These are phyloP conservation scores for Ditylenchus dipsaci DNA, from an alignment of 1,140 invertebrate species.

Conservation along the genomic window DNA sequence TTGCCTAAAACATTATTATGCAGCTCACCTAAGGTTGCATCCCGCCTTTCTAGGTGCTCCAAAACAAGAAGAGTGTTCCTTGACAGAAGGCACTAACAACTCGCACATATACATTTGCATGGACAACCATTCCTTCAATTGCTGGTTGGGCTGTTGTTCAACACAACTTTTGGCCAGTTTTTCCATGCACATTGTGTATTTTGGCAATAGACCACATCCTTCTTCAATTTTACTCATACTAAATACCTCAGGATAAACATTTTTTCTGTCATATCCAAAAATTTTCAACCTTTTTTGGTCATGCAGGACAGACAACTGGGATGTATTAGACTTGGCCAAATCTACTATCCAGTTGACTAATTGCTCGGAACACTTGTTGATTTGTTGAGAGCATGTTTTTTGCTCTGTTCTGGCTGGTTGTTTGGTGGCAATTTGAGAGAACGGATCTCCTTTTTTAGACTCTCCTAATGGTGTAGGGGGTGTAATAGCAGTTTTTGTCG, in stretches of 20 bases:
- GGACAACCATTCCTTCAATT: slow-evolving; percentile 23
- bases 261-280: background rate
- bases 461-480: background rate
- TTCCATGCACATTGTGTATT: slow-evolving; percentile 42
- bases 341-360: slow-evolving; percentile 17
- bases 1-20: too few relatives aligned
- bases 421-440: slow-evolving; percentile 6
- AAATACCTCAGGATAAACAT: background rate
- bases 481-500: background rate
- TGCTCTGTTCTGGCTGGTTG: background rate
- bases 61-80: slow-evolving; percentile 47
- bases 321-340: background rate
- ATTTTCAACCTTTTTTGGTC: slow-evolving; percentile 19
- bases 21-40: slow-evolving; percentile 7
- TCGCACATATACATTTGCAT: slow-evolving; percentile 52
- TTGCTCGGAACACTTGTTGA: background rate
- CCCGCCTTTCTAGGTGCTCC: slow-evolving; percentile 11
- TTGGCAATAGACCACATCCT: slow-evolving; percentile 37
- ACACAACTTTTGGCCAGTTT: slow-evolving; percentile 32
- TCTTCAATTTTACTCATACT: slow-evolving; percentile 11
- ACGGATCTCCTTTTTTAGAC: background rate
- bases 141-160: slow-evolving; percentile 20
- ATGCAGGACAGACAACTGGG: slow-evolving; percentile 30
- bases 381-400: background rate
- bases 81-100: slow-evolving; percentile 47